A percentile compares a stretch with the other conserved stretches of the same genome.
Conservation (phyloP, 2,113 vertebrate species). For the Misgurnus mizolepis region DNA sequence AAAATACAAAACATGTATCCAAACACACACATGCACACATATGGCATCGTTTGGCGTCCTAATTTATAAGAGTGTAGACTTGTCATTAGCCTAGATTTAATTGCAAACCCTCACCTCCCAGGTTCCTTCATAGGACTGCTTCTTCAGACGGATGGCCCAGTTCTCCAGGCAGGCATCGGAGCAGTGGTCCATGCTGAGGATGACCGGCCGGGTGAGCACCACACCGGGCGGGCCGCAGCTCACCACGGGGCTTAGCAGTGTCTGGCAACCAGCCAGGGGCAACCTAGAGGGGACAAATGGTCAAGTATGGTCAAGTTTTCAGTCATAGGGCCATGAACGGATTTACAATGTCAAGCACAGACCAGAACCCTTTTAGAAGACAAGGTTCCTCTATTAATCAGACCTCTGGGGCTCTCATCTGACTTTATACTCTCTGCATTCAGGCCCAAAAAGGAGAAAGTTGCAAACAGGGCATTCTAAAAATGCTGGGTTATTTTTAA, state of each 20-base stretch:
- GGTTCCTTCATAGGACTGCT: slow-evolving; percentile 92
- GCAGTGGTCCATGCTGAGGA: slow-evolving; percentile 96
- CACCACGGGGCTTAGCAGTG: slow-evolving; percentile 93
- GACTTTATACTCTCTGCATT: slow-evolving; percentile 23
- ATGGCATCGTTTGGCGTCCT: too few relatives aligned
- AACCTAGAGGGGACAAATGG: slow-evolving; percentile 75
- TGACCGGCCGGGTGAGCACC: slow-evolving; percentile 91
- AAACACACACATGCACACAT: too few relatives aligned
- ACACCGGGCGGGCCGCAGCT: slow-evolving; percentile 98
- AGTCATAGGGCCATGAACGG: background rate
- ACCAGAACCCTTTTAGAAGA: slow-evolving; percentile 7
- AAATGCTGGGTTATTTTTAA: too few relatives aligned
- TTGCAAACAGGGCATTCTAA: background rate
- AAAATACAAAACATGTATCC: too few relatives aligned
- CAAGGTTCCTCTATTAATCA: slow-evolving; percentile 11
- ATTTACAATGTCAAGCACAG: slow-evolving; percentile 11
- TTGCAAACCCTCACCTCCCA: slow-evolving; percentile 88
- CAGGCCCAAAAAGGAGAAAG: background rate
- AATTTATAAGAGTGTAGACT: too few relatives aligned
- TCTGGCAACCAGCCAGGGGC: slow-evolving; percentile 94
- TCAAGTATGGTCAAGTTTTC: background rate
- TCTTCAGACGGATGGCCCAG: slow-evolving; percentile 96
- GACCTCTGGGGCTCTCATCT: background rate
- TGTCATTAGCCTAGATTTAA: too few relatives aligned
- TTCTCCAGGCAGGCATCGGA: slow-evolving; percentile 91